Evolutionary conservation across 2,888 invertebrate genomes (phyloP).

Genomic region (Aphidoletes aphidimyza): DNA sequence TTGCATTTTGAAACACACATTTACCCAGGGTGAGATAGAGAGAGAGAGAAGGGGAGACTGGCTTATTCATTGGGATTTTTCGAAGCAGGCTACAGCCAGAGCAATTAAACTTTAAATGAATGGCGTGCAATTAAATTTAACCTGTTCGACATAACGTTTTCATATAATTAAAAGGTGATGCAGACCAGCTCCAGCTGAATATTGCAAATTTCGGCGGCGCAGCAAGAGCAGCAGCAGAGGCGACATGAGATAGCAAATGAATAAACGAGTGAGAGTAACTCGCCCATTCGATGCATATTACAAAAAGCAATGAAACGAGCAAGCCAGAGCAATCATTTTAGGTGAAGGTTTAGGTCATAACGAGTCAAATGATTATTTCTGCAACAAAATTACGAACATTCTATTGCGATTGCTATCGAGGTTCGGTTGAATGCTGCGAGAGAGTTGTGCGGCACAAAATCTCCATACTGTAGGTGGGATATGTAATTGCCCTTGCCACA

Average conservation of each 20-base stretch:
- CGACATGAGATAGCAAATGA: too few species aligned
- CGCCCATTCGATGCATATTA: too few species aligned
- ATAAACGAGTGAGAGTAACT: too few species aligned
- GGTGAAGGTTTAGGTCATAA: slow-evolving; percentile 14
- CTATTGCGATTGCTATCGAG: neutral
- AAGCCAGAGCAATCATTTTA: neutral
- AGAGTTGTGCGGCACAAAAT: too few species aligned
- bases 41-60: too few species aligned
- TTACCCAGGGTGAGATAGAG: too few species aligned
- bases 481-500: slow-evolving; percentile 24
- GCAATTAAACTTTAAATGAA: slow-evolving; percentile 38
- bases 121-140: slow-evolving; percentile 44
- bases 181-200: neutral
- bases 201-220: neutral
- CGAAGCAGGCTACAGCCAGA: neutral
- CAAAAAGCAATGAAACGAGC: too few species aligned
- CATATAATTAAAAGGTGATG: neutral
- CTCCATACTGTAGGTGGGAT: neutral
- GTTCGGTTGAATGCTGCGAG: too few species aligned
- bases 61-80: too few species aligned
- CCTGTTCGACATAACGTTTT: slow-evolving; percentile 13
- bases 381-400: neutral
- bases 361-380: slow-evolving; percentile 26
- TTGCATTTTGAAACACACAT: too few species aligned
- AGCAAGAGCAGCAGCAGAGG: too few species aligned